Evolutionary conservation across 2,888 invertebrate species (phyloP), one percentile per base, ranked within the genome.

Genomic region (Leptothorax acervorum): DNA sequence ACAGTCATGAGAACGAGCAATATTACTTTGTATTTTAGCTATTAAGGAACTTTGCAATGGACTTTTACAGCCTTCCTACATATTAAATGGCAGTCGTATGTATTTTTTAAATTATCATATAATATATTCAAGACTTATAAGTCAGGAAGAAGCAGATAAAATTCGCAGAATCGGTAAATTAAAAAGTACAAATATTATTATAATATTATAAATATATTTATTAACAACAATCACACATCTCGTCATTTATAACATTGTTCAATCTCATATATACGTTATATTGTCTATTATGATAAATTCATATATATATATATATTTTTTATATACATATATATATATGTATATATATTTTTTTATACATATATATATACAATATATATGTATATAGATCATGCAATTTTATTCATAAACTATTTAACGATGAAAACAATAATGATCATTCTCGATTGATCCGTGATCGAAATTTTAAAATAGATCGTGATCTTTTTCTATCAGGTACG

Each of bases 201-300:
- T 28, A 83, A 62, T 66, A 68, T 57, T 83, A 84, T 79, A 84
- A 84, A 84, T 82, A 81, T 84, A 82, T 81, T 84, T 81, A 0
- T 28, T 63, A 68, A 68, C 23, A 83, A 81, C 62, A 68, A 70
- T 68, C 42, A 42, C 18, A 53, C 28, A 2, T 66, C 23, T 55
- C 55, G 23, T 66, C 12, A 53, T 82, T 39, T 81, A 81, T 79
- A 81, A 81, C 62, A 79, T 68, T 68, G 2, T 51, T 81, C 31
- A 28, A 78, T 62, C n/a, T 78, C 31, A 11, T 83, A 51, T 78
- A 51, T 66, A 75, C 82, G 65, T 55, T 35, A 31, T 57, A 70
- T 68, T 55, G 31, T 68, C 12, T 75, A 75, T 53, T 28, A 35
- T 65, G 2, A 31, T 60, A 65, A 39, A 42, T 31, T 70, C 2